These are phyloP conservation scores for Anser cygnoides DNA, from an alignment of 2,113 vertebrate species.

Conservation along the genomic window DNA sequence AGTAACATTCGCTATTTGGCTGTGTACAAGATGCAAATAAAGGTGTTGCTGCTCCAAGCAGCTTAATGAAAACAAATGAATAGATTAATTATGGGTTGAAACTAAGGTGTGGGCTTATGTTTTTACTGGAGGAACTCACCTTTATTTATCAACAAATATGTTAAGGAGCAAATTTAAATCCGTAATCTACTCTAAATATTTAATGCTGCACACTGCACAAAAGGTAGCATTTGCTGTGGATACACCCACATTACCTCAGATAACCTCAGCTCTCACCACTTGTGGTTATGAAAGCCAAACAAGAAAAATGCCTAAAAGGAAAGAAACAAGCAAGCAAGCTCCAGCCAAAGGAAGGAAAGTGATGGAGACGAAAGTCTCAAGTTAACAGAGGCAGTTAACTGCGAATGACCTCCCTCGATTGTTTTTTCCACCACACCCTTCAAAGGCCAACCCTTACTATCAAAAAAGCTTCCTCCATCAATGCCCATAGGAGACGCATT, in stretches of 20 bases:
- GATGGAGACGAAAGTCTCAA: conserved; percentile 10
- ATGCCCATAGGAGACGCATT: background rate
- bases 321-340: background rate
- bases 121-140: background rate
- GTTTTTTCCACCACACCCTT: conserved; percentile 37
- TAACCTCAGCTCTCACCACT: background rate
- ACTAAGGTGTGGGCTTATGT: background rate
- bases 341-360: conserved; percentile 20
- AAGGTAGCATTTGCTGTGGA: background rate
- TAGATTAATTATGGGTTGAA: conserved; percentile 3
- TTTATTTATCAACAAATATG: conserved; percentile 18
- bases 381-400: background rate
- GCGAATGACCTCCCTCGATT: background rate
- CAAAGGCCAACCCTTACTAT: background rate
- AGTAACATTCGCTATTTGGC: background rate
- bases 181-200: conserved; percentile 21
- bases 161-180: conserved; percentile 17
- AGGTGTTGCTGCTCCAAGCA: background rate
- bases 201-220: background rate
- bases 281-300: background rate
- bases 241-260: conserved; percentile 18
- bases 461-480: conserved; percentile 18
- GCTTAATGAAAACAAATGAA: background rate
- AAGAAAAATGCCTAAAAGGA: background rate
- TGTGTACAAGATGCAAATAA: background rate